Percentiles rank a stretch among this genome's conserved stretches.
Evolutionary conservation across 2,888 invertebrate species (phyloP).

Genomic region (Opisthograptis luteolata): DNA sequence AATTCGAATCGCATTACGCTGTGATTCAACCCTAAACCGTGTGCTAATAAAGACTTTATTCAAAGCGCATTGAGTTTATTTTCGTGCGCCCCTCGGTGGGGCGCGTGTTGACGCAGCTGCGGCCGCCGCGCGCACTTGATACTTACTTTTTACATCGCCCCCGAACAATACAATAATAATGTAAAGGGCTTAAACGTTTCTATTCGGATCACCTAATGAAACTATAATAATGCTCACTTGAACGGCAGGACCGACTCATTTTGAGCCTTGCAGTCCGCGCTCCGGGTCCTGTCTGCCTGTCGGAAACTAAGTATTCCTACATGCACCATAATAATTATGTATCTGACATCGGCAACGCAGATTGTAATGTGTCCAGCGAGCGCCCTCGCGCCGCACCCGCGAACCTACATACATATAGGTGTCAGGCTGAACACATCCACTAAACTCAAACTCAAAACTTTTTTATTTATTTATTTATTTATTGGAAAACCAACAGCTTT

Average conservation of each 20-base stretch:
- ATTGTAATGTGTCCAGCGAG: too few relatives aligned
- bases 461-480: too few relatives aligned
- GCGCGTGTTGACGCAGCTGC: slow-evolving; percentile 30
- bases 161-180: slow-evolving; percentile 65
- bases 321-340: too few relatives aligned
- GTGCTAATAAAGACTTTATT: not conserved
- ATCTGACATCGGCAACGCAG: too few relatives aligned
- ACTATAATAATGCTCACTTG: slow-evolving; percentile 35
- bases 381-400: too few relatives aligned
- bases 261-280: not conserved
- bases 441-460: too few relatives aligned
- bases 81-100: slow-evolving; percentile 10
- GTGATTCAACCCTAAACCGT: not conserved
- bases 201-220: slow-evolving; percentile 58
- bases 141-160: slow-evolving; percentile 45
- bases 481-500: too few relatives aligned
- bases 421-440: too few relatives aligned
- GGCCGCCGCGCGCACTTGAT: slow-evolving; percentile 22
- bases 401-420: too few relatives aligned
- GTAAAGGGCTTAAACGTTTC: slow-evolving; percentile 72
- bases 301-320: too few relatives aligned
- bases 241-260: not conserved
- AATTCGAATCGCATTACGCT: slow-evolving; percentile 13
- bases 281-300: too few relatives aligned
- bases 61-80: not conserved